Percentiles rank a stretch among this genome's conserved stretches.
phyloP scores from a whole-genome alignment of 1,140 invertebrate species.

The Rhynchophorus ferrugineus region DNA sequence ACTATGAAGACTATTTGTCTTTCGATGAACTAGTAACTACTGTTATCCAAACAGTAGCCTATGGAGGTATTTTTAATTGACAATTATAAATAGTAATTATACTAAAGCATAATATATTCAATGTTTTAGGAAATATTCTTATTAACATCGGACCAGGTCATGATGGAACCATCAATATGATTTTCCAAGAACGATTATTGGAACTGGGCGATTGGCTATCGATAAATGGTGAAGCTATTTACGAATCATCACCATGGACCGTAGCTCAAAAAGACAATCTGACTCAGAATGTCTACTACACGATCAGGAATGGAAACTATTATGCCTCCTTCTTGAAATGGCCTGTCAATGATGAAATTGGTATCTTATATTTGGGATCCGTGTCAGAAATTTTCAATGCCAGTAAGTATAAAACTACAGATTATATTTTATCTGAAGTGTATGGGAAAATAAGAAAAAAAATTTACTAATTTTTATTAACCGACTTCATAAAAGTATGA shows the following conservation, averaged over 20 bases:
- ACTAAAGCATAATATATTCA: no score
- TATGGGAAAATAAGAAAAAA: no score
- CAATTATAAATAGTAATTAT: no score
- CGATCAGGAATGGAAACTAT: slow-evolving; percentile 43
- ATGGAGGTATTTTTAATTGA: background rate
- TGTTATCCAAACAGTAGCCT: background rate
- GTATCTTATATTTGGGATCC: background rate
- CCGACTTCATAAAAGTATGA: no score
- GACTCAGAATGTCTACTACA: slow-evolving; percentile 67
- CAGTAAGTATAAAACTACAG: background rate
- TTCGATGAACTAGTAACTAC: background rate
- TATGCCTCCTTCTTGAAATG: slow-evolving; percentile 61
- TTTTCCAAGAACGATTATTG: slow-evolving; percentile 80
- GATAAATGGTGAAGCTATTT: slow-evolving; percentile 85
- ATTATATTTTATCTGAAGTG: no score
- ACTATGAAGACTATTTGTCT: background rate
- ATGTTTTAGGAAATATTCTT: slow-evolving; percentile 63
- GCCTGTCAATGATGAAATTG: slow-evolving; percentile 44
- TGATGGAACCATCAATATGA: slow-evolving; percentile 77
- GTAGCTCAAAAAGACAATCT: slow-evolving; percentile 71
- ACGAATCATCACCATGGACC: slow-evolving; percentile 66
- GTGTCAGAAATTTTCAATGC: background rate
- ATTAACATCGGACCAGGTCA: slow-evolving; percentile 88
- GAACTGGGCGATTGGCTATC: slow-evolving; percentile 68
- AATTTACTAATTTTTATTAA: no score